Base-by-base conservation (phyloP, 2,888 invertebrate genomes). In the Mythimna albipuncta region DNA sequence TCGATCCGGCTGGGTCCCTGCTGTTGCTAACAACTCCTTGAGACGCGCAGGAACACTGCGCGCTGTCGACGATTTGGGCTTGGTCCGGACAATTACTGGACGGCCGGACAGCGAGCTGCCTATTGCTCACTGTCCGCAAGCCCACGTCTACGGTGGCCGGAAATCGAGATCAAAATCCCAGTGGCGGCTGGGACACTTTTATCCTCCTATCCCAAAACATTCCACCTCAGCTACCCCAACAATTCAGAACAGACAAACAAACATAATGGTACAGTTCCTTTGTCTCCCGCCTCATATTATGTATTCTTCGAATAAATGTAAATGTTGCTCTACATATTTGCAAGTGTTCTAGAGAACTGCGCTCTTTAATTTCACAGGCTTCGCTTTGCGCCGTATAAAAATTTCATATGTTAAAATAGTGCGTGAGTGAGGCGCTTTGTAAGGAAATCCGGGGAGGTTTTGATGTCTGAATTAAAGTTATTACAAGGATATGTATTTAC, bases 261-360 rank as follows among this genome's bases (percentile, higher is more conserved):
- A 78, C 72, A 61, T 59, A 63, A 50, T 52, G 10, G n/a, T 10
- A 52, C 41, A 63, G 6, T 26, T 67, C 44, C 61, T 69, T 73
- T 57, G 68, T 67, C 71, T 77, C 76, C 54, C 67, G 63, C 63
- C 74, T 57, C 74, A 74, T 81, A 84, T 89, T 88, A 89, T 82
- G 83, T 88, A 86, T 88, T 88, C 89, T 65, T 81, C 80, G 88
- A 87, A 89, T 90, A 89, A 90, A 91, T 91, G 89, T 88, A 89
- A 91, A 89, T 89, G 87, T 72, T 81, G 66, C 41, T 64, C 74
- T 76, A 83, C 86, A 84, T 86, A 87, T 87, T 86, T 84, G 81
- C 85, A 86, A 88, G 83, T 83, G 82, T 85, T 83, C 72, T 73
- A 61, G 69, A 35, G 73, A 85, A 73, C 78, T 79, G 85, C 64